phyloP scores from a whole-genome alignment of 2,113 vertebrate genomes.

The Leptodactylus fuscus region DNA sequence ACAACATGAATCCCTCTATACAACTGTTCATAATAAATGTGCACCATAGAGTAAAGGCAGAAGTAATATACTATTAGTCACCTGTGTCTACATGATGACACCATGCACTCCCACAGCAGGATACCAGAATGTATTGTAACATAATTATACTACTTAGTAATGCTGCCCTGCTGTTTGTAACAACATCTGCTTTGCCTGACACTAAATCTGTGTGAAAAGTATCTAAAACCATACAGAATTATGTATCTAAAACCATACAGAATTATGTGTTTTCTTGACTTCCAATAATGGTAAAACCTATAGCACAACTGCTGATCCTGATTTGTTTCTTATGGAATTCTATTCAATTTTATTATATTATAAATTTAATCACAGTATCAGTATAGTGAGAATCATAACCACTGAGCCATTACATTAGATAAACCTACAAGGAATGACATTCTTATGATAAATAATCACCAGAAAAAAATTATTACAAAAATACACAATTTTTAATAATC shows the following conservation, averaged over 20 bases:
- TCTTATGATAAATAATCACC: too few species aligned
- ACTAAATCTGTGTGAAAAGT: background rate
- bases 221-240: background rate
- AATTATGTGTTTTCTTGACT: background rate
- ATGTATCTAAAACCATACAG: background rate
- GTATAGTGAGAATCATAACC: too few species aligned
- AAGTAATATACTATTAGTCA: conserved; percentile 2
- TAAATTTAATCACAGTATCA: too few species aligned
- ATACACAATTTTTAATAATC: too few species aligned
- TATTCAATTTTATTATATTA: too few species aligned
- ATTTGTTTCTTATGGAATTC: too few species aligned
- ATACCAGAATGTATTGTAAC: background rate
- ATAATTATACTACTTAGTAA: conserved; percentile 43
- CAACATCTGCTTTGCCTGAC: conserved; percentile 22
- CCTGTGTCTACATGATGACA: conserved; percentile 24
- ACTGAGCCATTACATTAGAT: too few species aligned
- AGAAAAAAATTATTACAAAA: too few species aligned
- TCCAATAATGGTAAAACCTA: background rate
- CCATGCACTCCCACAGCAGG: conserved; percentile 20
- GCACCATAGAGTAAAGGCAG: background rate
- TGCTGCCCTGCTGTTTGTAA: conserved; percentile 38
- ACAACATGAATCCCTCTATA: too few species aligned
- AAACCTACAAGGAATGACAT: too few species aligned
- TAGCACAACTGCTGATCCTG: too few species aligned
- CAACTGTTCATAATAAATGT: conserved; percentile 5